Conservation (phyloP, 2,797 vertebrate species). For the Falco cherrug region DNA sequence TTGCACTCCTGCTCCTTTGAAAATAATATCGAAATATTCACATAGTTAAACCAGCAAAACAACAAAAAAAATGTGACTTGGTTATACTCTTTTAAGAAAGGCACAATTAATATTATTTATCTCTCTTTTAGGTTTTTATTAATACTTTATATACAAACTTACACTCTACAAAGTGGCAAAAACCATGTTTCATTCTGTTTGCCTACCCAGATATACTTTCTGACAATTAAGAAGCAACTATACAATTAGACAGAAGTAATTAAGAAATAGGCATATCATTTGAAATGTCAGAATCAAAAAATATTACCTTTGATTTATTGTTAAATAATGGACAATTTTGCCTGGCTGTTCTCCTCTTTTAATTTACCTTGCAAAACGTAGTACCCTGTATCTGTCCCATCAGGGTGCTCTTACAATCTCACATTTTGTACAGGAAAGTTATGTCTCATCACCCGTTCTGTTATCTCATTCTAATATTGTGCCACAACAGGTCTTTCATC, state of each 20-base stretch:
- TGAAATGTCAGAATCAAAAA: not conserved
- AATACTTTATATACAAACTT: not conserved
- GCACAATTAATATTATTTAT: not conserved
- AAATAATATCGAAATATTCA: not conserved
- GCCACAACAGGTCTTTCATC: not conserved
- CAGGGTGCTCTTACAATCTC: not conserved
- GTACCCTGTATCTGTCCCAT: not conserved
- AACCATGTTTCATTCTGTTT: not conserved
- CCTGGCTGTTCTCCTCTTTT: not conserved
- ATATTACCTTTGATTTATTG: not conserved
- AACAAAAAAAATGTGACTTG: not conserved
- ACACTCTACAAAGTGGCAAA: not conserved
- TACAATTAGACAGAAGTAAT: not conserved
- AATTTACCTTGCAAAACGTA: not conserved
- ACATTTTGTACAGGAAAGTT: not conserved
- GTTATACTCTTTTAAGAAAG: not conserved
- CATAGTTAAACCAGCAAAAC: not conserved
- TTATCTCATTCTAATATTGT: not conserved
- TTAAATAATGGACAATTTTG: not conserved
- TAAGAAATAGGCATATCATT: not conserved
- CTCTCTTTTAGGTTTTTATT: not conserved
- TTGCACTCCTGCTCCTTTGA: not conserved
- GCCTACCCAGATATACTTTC: not conserved
- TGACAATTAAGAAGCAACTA: not conserved
- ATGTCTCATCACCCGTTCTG: not conserved